A percentile compares a stretch with the other conserved stretches of the same genome.
These are phyloP conservation scores for Nysson spinosus DNA, from an alignment of 2,888 invertebrate genomes.

Conservation along the genomic window DNA sequence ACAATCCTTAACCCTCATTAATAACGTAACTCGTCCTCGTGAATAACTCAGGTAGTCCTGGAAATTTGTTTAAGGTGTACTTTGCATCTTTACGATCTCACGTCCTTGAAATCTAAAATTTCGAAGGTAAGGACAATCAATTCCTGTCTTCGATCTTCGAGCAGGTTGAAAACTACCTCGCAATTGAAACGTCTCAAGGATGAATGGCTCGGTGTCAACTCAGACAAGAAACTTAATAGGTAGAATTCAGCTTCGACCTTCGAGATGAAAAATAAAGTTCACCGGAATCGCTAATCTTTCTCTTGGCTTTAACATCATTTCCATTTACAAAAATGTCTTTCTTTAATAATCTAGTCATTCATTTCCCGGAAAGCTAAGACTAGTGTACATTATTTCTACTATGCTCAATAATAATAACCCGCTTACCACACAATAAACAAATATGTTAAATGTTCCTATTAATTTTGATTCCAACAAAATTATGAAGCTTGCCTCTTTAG, in stretches of 20 bases:
- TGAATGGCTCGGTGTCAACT: conserved; percentile 65
- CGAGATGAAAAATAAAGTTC: conserved; percentile 9
- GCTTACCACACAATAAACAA: too few relatives aligned
- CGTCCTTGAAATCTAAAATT: conserved; percentile 60
- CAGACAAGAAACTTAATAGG: conserved; percentile 60
- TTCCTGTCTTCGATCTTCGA: conserved; percentile 67
- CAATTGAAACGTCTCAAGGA: conserved; percentile 72
- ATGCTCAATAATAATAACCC: too few relatives aligned
- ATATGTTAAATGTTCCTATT: too few relatives aligned
- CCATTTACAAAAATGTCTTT: too few relatives aligned
- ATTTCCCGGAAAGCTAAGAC: too few relatives aligned
- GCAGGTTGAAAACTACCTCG: conserved; percentile 57
- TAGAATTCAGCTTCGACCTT: conserved; percentile 38
- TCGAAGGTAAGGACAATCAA: conserved; percentile 65
- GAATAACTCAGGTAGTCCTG: conserved; percentile 52
- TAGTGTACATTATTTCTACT: too few relatives aligned
- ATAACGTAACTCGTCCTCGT: conserved; percentile 71
- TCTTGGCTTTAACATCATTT: neutral
- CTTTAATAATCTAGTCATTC: too few relatives aligned
- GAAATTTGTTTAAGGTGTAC: conserved; percentile 11
- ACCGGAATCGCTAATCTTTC: neutral
- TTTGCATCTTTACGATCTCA: conserved; percentile 42
- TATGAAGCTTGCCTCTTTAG: too few relatives aligned
- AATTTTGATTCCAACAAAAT: too few relatives aligned
- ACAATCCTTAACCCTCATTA: conserved; percentile 72